Evolutionary conservation across 2,888 invertebrate species (phyloP), one percentile per base, ranked within the genome.

Genomic region (Tipula lateralis): DNA sequence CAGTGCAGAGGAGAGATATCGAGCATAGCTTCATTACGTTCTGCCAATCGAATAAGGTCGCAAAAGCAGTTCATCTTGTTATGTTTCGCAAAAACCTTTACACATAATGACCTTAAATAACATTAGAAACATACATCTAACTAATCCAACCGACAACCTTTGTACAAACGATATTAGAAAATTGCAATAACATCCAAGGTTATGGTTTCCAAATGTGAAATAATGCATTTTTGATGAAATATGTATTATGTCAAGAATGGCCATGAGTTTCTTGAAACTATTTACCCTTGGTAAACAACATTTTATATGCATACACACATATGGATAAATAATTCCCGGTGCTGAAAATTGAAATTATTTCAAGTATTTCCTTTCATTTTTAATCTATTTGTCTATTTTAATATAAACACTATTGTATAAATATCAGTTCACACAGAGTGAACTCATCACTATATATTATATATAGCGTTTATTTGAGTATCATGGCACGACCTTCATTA

Each of bases 281-380:
- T 66, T 66, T 66, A 66, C 66, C 66, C 66, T 66, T 66, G 66
- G 66, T 12, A 13, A 12, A 66, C 9, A 66, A 66, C 66, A 66
- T 66, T 66, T n/a, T 24, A 16, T 44, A 7, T 44, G 9, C 24
- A 24, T 66, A 24, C 24, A 39, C 9, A 39, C 9, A 66, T 24
- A 66, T 66, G 66, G 66, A 66, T 7, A 66, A 66, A 24, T 3
- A 66, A 66, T 66, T 9, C 66, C 24, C 12, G 24, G 66, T 66
- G 66, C 66, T 66, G 12, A 66, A 66, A 24, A 66, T 24, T 24
- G 24, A 66, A 66, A 66, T 24, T 19, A 66, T 66, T 66, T 66
- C 66, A 66, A 66, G 24, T 66, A 66, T 66, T 66, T 66, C 66
- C 66, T 66, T 66, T 66, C 66, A 66, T 66, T 66, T 24, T 66